A percentile compares a stretch with the other conserved stretches of the same genome.
These are phyloP conservation scores for Pterocles orientalis DNA, from an alignment of 2,113 vertebrate species.

Conservation along the genomic window DNA sequence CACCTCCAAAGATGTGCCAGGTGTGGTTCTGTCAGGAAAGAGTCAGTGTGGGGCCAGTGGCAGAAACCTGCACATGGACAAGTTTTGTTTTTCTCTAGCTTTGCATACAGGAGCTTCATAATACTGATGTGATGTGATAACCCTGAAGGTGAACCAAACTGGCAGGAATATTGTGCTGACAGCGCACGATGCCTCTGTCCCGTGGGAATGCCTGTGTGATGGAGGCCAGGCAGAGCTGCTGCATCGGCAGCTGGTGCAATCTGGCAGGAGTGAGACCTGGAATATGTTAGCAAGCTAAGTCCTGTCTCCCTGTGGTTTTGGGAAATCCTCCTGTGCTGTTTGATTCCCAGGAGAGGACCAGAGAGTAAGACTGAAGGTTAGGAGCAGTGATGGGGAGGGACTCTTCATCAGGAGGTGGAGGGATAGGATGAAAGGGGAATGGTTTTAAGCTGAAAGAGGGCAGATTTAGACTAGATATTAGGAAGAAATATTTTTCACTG, in stretches of 20 bases:
- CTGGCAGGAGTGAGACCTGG: background rate
- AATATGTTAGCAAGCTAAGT: background rate
- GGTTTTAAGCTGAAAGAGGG: too few species aligned
- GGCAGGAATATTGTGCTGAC: background rate
- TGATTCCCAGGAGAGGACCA: background rate
- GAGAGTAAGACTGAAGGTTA: background rate
- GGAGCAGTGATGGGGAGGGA: background rate
- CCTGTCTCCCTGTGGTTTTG: background rate
- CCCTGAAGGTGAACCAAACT: background rate
- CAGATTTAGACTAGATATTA: too few species aligned
- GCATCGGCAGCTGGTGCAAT: background rate
- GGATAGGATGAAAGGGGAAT: too few species aligned
- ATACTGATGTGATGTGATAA: background rate
- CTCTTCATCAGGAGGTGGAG: too few species aligned
- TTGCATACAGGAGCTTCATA: background rate
- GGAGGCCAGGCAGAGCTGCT: background rate
- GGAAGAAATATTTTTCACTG: too few species aligned
- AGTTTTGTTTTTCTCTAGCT: background rate
- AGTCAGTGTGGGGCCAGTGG: background rate
- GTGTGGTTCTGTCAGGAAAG: background rate
- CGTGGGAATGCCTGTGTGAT: rapidly evolving
- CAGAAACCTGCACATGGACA: background rate
- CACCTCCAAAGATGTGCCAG: background rate
- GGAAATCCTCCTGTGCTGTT: background rate
- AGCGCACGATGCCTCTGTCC: background rate